Conservation (phyloP, 2,797 vertebrate species). For the Enteromius unitaeniatus region DNA sequence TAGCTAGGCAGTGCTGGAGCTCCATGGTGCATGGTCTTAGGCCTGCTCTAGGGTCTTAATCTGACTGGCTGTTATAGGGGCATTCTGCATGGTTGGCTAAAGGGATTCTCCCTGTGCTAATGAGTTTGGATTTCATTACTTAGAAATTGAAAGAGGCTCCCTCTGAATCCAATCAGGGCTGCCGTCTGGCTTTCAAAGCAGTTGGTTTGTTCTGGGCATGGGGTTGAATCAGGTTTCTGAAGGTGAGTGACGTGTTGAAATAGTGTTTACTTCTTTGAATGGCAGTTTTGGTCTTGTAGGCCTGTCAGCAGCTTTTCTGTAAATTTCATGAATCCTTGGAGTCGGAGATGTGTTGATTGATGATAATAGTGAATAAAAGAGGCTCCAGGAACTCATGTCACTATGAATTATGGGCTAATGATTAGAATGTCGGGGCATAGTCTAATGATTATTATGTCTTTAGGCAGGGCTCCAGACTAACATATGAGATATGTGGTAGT, state of each 20-base stretch:
- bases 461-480: background rate
- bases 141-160: conserved; percentile 56
- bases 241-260: conserved; percentile 11
- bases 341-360: background rate
- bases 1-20: conserved; percentile 52
- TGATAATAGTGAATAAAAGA: background rate
- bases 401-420: conserved; percentile 5
- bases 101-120: conserved; percentile 60
- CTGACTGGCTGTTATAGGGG: conserved; percentile 61
- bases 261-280: background rate
- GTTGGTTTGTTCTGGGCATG: conserved; percentile 36
- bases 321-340: background rate
- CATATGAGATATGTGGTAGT: background rate
- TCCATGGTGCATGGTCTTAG: conserved; percentile 47
- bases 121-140: conserved; percentile 65
- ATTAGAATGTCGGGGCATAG: background rate
- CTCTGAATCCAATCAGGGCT: conserved; percentile 56
- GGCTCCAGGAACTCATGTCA: background rate
- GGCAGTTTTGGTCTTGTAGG: background rate
- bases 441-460: conserved; percentile 12
- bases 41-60: conserved; percentile 60
- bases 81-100: conserved; percentile 63
- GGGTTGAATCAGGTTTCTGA: conserved; percentile 30
- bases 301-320: background rate
- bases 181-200: conserved; percentile 39